Base-by-base conservation (phyloP, 1,140 invertebrate species). In the Bathynomus jamesi region DNA sequence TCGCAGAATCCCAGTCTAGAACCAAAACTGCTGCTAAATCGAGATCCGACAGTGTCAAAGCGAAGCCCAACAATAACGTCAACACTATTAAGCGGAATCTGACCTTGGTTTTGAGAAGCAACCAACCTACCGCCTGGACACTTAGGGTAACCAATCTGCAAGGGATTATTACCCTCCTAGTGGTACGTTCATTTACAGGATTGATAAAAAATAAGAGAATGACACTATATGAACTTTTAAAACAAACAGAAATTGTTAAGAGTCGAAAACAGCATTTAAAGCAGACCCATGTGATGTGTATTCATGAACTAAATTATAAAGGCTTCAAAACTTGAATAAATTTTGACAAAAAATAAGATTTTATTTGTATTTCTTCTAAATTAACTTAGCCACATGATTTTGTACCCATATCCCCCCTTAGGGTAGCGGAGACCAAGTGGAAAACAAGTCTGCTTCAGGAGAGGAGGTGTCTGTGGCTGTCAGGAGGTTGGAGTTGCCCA, bases 51-150 rank as follows among this genome's bases (percentile, higher is more conserved):
- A n/a, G n/a, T n/a, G n/a, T n/a, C n/a, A n/a, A n/a, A n/a, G n/a
- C n/a, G n/a, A n/a, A n/a, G n/a, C n/a, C n/a, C n/a, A n/a, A n/a
- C n/a, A n/a, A n/a, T n/a, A n/a, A n/a, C n/a, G n/a, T n/a, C n/a
- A n/a, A n/a, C n/a, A n/a, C n/a, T n/a, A n/a, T n/a, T n/a, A n/a
- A n/a, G n/a, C n/a, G n/a, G 31, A 67, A 67, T 46, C 65, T 67
- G 24, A 67, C 65, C 65, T 46, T 67, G 3, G 65, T 67, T 21
- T 46, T 67, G 30, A 46, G 31, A 4, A 46, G 31, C 30, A 31
- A 31, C 31, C 28, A n/a, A 4, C 65, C 65, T n/a, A 67, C 65
- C 30, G 60, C 65, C 65, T 67, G 65, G 65, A 67, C 65, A 21
- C 65, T 67, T 25, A 67, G 11, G 24, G 60, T 46, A 4, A 46